These are phyloP conservation scores for Cheracebus regulus DNA, from an alignment of 2,797 vertebrate genomes.

Conservation along the genomic window DNA sequence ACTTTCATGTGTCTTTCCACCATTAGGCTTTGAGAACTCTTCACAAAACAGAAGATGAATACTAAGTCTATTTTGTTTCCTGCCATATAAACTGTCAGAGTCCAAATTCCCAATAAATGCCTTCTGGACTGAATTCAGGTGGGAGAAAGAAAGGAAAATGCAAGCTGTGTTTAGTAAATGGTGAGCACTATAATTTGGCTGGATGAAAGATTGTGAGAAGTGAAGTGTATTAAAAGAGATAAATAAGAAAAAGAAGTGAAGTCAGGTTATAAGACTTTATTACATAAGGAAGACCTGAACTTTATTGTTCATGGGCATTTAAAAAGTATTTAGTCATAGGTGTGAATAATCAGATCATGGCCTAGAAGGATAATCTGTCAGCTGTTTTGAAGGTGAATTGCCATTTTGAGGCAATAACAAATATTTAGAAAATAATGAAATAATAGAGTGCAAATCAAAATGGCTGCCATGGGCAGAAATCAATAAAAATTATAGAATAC, in stretches of 20 bases:
- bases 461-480: background rate
- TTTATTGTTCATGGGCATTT: background rate
- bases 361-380: background rate
- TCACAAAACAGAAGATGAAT: background rate
- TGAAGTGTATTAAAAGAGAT: background rate
- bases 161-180: background rate
- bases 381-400: background rate
- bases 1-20: background rate
- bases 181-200: background rate
- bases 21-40: background rate
- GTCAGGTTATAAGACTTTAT: background rate
- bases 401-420: background rate
- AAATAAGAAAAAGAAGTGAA: background rate
- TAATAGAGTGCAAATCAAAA: background rate
- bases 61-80: background rate
- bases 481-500: background rate
- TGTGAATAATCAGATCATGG: background rate
- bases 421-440: conserved; percentile 16
- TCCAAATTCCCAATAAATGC: background rate
- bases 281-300: background rate
- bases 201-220: background rate
- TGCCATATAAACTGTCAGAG: background rate
- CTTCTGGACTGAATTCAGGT: conserved; percentile 21
- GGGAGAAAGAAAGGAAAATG: background rate
- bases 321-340: background rate